These are phyloP conservation scores for Rhagoletis pomonella DNA, from an alignment of 1,140 invertebrate species.

Conservation along the genomic window DNA sequence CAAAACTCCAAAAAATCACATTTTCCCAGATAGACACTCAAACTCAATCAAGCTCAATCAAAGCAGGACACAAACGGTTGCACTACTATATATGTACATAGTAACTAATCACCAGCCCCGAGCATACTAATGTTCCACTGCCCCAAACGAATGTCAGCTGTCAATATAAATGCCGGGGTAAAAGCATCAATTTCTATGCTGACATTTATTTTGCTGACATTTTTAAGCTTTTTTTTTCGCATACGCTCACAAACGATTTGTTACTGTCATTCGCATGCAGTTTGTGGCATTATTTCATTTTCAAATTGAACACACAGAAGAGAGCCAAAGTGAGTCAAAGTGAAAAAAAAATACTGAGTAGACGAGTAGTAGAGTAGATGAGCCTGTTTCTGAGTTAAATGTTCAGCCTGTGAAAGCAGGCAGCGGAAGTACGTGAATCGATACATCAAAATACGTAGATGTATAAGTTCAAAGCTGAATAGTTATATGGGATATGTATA, in stretches of 20 bases:
- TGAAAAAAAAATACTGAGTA: too few species aligned
- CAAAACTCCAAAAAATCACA: slow-evolving; percentile 4
- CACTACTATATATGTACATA: background rate
- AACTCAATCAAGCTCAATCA: background rate
- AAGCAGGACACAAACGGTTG: background rate
- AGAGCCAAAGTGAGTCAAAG: background rate
- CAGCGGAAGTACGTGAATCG: background rate
- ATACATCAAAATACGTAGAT: too few species aligned
- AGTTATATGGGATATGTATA: background rate
- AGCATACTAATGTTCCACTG: slow-evolving; percentile 11
- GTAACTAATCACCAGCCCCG: slow-evolving; percentile 14
- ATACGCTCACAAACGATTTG: background rate
- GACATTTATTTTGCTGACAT: slow-evolving; percentile 39
- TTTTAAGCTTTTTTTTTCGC: slow-evolving; percentile 22
- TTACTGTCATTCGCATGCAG: slow-evolving; percentile 1
- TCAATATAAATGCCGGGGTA: slow-evolving; percentile 9
- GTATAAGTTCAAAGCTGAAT: too few species aligned
- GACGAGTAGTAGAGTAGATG: too few species aligned
- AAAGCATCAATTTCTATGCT: slow-evolving; percentile 28
- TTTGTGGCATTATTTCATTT: background rate
- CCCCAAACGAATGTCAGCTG: slow-evolving; percentile 28
- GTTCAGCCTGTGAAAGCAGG: background rate
- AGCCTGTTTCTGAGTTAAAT: background rate
- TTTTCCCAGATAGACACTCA: background rate
- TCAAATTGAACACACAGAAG: background rate